Conservation (phyloP, 2,888 invertebrate genomes). For the Priocnemis perturbator region DNA sequence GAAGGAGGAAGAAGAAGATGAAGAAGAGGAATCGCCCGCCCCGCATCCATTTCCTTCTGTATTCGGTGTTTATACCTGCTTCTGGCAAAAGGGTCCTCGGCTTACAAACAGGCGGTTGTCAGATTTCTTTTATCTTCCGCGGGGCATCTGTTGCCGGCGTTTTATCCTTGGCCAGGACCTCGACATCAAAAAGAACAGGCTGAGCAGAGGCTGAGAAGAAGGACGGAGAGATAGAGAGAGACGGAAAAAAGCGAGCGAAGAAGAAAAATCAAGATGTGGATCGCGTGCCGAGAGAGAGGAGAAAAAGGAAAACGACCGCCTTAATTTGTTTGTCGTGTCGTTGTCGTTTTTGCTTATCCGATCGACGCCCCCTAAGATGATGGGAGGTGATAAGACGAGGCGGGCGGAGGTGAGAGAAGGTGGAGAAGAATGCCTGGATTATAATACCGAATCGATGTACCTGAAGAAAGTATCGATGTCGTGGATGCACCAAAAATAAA, state of each 20-base stretch:
- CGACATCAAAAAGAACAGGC: no score
- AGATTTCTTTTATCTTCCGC: slow-evolving; percentile 73
- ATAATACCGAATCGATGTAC: no score
- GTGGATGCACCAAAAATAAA: no score
- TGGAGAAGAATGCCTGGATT: no score
- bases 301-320: slow-evolving; percentile 1
- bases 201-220: slow-evolving; percentile 4
- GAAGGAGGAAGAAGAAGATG: no score
- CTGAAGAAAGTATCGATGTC: no score
- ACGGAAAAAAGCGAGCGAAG: not conserved
- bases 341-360: not conserved
- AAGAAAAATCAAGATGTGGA: not conserved
- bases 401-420: no score
- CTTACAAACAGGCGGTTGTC: slow-evolving; percentile 73
- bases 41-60: slow-evolving; percentile 31
- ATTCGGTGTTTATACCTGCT: slow-evolving; percentile 71
- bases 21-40: no score
- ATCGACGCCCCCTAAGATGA: no score
- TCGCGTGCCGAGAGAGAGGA: not conserved
- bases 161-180: no score
- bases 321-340: slow-evolving; percentile 40
- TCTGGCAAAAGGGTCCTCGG: slow-evolving; percentile 55
- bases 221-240: not conserved
- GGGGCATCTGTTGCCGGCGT: slow-evolving; percentile 63
- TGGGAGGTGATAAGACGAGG: no score